Evolutionary conservation across 1,140 invertebrate genomes (phyloP), one percentile per base, ranked within the genome.

Genomic region (Aphaenogaster floridana): DNA sequence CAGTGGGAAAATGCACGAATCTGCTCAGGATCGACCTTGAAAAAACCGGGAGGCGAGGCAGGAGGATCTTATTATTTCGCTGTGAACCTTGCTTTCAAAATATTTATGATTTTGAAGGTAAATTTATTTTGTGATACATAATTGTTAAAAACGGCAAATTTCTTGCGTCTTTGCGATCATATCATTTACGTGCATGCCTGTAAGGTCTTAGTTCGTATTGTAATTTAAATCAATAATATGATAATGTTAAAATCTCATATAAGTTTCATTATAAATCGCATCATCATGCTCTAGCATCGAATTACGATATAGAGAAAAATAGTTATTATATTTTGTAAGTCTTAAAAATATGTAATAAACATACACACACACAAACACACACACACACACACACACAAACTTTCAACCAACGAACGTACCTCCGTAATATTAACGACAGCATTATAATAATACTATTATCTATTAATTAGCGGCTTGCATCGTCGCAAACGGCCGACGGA

Each of bases 401-500:
- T 72, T 52, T 4, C 39, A 15, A 15, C 2, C 54, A 57, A 57
- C 54, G 11, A 28, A 9, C 34, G 15, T 17, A 21, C 17, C 11
- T 42, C 39, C 4, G 36, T 34, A 36, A 50, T 34, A 61, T 61
- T 61, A 77, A 77, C n/a, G 13, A 45, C 9, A 39, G n/a, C n/a
- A 21, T 79, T 64, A 68, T 52, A 39, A 57, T 15, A n/a, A 52
- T 39, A 68, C 8, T 78, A 34, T 77, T 57, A 34, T 8, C 13
- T 34, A 52, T 68, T 80, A 80, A 54, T 69, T 68, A 80, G 13
- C 17, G 42, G 36, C 9, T 76, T 57, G 52, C 34, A 76, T 8
- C 34, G n/a, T 50, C 6, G 8, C 17, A 64, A 36, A 13, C n/a
- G 3, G 11, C 11, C 36, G 45, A 42, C 21, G 11, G 42, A 57